phyloP scores from a whole-genome alignment of 2,797 vertebrate genomes.

The Salarias fasciatus region DNA sequence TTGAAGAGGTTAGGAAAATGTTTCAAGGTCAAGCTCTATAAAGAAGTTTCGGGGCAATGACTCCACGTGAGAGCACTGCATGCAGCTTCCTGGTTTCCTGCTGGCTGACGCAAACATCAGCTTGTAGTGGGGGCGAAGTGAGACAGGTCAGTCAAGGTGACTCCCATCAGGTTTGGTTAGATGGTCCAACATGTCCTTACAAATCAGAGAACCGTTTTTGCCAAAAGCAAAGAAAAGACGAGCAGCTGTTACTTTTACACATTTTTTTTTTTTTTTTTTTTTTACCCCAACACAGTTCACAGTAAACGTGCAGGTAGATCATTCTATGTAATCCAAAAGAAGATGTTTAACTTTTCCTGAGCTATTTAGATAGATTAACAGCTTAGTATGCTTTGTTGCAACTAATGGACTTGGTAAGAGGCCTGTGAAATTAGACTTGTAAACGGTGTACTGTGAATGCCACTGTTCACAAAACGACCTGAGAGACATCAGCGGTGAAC shows the following conservation, averaged over 20 bases:
- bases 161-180: conserved; percentile 1
- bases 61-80: conserved; percentile 9
- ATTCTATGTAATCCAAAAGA: conserved; percentile 1
- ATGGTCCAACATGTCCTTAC: conserved; percentile 10
- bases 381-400: conserved; percentile 43
- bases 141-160: conserved; percentile 26
- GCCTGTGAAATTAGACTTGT: conserved; percentile 46
- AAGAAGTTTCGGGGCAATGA: conserved; percentile 36
- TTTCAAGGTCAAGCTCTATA: conserved; percentile 43
- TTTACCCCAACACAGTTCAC: background rate
- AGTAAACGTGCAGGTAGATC: conserved; percentile 1
- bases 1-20: conserved; percentile 30
- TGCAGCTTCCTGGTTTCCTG: conserved; percentile 3
- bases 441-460: conserved; percentile 47
- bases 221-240: conserved; percentile 7
- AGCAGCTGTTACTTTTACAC: background rate
- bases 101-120: conserved; percentile 1
- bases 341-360: conserved; percentile 11
- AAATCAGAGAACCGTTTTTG: conserved; percentile 28
- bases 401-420: conserved; percentile 45
- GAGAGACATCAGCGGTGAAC: conserved; percentile 29
- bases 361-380: conserved; percentile 38
- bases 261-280: background rate
- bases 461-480: conserved; percentile 16
- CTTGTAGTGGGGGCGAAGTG: conserved; percentile 5